Evolutionary conservation across 2,797 vertebrate species (phyloP).

Genomic region (Hafferia zeledoni): DNA sequence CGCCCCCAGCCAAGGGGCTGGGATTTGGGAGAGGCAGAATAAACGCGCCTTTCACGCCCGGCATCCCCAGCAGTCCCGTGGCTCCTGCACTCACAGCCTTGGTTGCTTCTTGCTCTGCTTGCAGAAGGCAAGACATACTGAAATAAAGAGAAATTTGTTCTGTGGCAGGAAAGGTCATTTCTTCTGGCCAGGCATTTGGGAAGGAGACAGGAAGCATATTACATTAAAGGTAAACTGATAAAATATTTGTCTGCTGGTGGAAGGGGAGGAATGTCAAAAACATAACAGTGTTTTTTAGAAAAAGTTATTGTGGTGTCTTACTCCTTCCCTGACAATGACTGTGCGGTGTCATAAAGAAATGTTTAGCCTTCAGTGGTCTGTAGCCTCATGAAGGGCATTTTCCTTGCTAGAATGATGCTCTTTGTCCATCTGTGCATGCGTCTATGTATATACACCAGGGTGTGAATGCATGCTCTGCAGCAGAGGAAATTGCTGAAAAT

Average conservation of each 20-base stretch:
- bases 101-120: background rate
- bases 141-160: constrained; percentile 63
- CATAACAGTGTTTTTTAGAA: background rate
- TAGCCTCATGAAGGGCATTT: background rate
- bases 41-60: constrained; percentile 51
- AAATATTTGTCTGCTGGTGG: constrained; percentile 49
- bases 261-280: constrained; percentile 14
- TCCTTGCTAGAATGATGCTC: background rate
- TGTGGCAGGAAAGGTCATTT: constrained; percentile 34
- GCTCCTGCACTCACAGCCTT: background rate
- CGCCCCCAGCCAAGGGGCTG: background rate
- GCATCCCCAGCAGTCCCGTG: background rate
- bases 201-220: constrained; percentile 49
- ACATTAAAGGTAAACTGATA: constrained; percentile 69
- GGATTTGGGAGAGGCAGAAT: constrained; percentile 10
- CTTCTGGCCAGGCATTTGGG: constrained; percentile 41
- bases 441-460: rapidly evolving
- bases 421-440: rapidly evolving
- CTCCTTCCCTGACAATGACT: background rate
- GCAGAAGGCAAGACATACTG: constrained; percentile 27
- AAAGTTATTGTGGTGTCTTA: background rate
- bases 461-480: background rate
- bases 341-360: background rate
- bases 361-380: background rate
- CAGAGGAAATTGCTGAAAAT: background rate